These are phyloP conservation scores for Amphipoea lucens DNA, from an alignment of 2,888 invertebrate genomes.

Conservation along the genomic window DNA sequence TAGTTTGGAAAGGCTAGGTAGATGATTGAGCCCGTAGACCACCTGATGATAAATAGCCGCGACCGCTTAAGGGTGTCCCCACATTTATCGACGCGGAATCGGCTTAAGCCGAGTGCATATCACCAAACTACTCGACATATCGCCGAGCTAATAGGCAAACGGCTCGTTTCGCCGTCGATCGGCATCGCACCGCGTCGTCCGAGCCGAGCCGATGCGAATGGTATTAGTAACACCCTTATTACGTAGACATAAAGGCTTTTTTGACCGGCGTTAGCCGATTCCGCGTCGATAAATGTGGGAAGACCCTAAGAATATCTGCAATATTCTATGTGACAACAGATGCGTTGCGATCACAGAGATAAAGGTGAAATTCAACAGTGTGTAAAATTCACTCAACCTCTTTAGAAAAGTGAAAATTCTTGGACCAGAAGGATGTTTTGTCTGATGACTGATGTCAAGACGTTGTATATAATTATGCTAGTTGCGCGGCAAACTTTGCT, in stretches of 20 bases:
- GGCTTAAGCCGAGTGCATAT: too few species aligned
- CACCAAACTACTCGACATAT: too few species aligned
- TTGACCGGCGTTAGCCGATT: too few species aligned
- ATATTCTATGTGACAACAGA: background rate
- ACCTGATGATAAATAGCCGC: background rate
- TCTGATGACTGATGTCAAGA: background rate
- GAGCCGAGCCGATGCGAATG: too few species aligned
- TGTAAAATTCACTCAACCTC: background rate
- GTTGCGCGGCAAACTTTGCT: background rate
- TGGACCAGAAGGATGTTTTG: background rate
- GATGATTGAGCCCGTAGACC: background rate
- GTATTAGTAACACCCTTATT: too few species aligned
- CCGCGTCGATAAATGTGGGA: too few species aligned
- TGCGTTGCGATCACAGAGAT: background rate
- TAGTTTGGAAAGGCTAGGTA: background rate
- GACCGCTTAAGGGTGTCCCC: too few species aligned
- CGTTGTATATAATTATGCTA: background rate
- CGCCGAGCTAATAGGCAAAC: too few species aligned
- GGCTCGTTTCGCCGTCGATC: too few species aligned
- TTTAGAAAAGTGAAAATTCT: background rate
- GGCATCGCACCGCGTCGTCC: too few species aligned
- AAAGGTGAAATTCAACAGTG: background rate
- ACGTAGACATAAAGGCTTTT: too few species aligned
- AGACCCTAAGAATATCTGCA: background rate
- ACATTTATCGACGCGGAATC: too few species aligned